Conservation (phyloP, 1,140 invertebrate species). For the Drosophila setifemur region DNA sequence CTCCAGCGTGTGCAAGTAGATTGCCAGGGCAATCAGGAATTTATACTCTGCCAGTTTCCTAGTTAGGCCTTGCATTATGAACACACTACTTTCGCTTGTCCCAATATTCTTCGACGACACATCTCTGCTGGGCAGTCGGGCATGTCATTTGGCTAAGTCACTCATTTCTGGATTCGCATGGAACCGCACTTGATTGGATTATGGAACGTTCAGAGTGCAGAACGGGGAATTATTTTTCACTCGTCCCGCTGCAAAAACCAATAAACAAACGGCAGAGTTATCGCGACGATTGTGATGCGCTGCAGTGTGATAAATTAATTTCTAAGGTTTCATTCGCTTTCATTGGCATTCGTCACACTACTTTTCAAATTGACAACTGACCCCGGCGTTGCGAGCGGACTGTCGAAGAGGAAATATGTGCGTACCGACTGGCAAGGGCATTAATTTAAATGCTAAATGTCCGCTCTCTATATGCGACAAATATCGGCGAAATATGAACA, state of each 20-base stretch:
- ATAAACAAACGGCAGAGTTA: slow-evolving; percentile 70
- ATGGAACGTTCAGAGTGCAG: slow-evolving; percentile 54
- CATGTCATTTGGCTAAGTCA: slow-evolving; percentile 48
- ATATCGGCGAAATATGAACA: slow-evolving; percentile 1
- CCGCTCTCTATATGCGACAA: neutral
- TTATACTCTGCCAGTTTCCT: slow-evolving; percentile 57
- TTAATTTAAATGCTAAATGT: slow-evolving; percentile 35
- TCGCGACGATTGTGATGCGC: slow-evolving; percentile 60
- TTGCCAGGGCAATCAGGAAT: slow-evolving; percentile 60
- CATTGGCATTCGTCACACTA: slow-evolving; percentile 65
- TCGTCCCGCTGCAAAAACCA: slow-evolving; percentile 23
- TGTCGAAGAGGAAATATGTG: slow-evolving; percentile 21
- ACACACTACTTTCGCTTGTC: slow-evolving; percentile 53
- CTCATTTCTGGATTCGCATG: slow-evolving; percentile 25
- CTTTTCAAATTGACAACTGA: slow-evolving; percentile 67
- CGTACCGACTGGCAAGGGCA: slow-evolving; percentile 26
- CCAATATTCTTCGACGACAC: slow-evolving; percentile 52
- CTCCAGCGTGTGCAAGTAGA: slow-evolving; percentile 70
- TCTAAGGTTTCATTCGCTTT: slow-evolving; percentile 79
- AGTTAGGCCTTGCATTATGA: slow-evolving; percentile 68
- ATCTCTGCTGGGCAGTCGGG: slow-evolving; percentile 48
- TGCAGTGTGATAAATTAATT: slow-evolving; percentile 80
- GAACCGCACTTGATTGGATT: slow-evolving; percentile 44
- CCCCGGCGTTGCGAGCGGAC: slow-evolving; percentile 41
- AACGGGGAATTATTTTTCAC: slow-evolving; percentile 29